phyloP scores from a whole-genome alignment of 2,797 vertebrate species.

The Artibeus jamaicensis region DNA sequence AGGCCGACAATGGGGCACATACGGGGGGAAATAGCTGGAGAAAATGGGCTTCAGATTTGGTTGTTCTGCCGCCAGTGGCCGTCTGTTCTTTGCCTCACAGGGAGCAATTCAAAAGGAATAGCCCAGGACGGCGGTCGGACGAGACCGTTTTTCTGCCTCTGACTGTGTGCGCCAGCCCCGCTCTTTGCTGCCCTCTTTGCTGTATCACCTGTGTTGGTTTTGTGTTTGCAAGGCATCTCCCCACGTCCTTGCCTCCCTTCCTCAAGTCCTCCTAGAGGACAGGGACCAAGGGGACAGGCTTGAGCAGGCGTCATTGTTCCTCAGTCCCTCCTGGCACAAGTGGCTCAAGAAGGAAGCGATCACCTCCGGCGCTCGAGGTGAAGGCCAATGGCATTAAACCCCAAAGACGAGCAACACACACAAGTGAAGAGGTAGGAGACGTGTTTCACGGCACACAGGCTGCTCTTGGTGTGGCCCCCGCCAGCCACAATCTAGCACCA shows the following conservation, averaged over 20 bases:
- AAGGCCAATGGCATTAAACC: background rate
- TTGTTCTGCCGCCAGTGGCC: background rate
- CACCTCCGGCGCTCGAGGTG: background rate
- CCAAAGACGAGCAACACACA: background rate
- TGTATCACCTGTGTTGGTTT: conserved; percentile 1
- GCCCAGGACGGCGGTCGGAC: background rate
- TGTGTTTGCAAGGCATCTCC: background rate
- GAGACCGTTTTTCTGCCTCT: background rate
- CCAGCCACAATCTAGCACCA: background rate
- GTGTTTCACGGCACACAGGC: accelerated
- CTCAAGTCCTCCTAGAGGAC: background rate
- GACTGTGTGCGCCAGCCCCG: background rate
- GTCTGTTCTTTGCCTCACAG: background rate
- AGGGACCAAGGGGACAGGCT: background rate
- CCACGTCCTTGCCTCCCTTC: background rate
- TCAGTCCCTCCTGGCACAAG: background rate
- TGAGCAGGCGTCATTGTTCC: conserved; percentile 51
- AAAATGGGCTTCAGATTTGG: background rate
- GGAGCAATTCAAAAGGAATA: background rate
- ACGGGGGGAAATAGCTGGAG: background rate
- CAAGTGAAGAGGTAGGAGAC: background rate
- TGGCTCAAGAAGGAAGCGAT: background rate
- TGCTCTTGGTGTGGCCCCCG: background rate
- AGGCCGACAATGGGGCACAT: background rate
- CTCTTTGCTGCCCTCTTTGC: conserved; percentile 32